Evolutionary conservation across 2,888 invertebrate genomes (phyloP).

Genomic region (Drosophila formosana): DNA sequence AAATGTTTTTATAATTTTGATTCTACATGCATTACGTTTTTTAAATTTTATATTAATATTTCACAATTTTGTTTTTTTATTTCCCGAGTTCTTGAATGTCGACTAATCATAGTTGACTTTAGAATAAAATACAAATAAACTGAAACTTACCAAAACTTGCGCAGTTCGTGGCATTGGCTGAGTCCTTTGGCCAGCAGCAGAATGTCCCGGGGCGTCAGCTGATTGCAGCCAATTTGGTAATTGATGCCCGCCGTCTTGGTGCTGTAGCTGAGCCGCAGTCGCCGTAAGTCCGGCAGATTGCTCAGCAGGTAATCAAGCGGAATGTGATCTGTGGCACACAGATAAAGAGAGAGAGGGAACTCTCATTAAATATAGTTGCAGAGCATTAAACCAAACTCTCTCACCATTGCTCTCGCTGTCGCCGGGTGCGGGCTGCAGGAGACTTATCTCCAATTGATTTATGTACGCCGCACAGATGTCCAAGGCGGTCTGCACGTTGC

Average conservation of each 20-base stretch:
- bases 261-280: slow-evolving; percentile 83
- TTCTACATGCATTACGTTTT: no score
- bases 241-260: slow-evolving; percentile 83
- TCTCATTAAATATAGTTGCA: neutral
- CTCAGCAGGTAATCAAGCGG: slow-evolving; percentile 84
- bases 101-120: no score
- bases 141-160: slow-evolving; percentile 79
- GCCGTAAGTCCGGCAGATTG: slow-evolving; percentile 83
- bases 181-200: slow-evolving; percentile 79
- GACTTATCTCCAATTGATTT: slow-evolving; percentile 83
- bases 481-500: slow-evolving; percentile 77
- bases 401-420: slow-evolving; percentile 76
- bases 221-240: slow-evolving; percentile 84
- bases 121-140: no score
- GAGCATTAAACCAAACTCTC: neutral
- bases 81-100: no score
- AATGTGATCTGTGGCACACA: slow-evolving; percentile 83
- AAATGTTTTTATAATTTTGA: no score
- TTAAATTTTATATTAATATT: no score
- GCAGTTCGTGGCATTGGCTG: slow-evolving; percentile 82
- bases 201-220: slow-evolving; percentile 82
- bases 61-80: no score
- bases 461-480: slow-evolving; percentile 84
- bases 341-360: slow-evolving; percentile 6
- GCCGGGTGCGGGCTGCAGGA: slow-evolving; percentile 80